Evolutionary conservation across 2,113 vertebrate genomes (phyloP), one percentile per base, ranked within the genome.

Genomic region (Sylvietta virens): DNA sequence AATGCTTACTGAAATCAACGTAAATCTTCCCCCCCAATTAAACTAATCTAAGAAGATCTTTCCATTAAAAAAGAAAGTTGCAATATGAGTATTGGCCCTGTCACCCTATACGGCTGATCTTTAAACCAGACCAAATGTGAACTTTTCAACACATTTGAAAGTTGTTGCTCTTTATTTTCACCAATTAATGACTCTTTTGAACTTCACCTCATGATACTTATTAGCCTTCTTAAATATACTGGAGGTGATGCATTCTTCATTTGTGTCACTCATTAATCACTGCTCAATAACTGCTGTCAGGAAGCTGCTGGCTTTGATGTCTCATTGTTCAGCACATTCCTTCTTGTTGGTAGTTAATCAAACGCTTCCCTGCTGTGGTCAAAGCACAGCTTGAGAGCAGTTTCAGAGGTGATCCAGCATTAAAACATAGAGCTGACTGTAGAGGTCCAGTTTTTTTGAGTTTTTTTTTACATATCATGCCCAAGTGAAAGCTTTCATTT

Each of bases 181-280:
- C 45, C 65, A 91, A 54, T 77, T 94, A 97, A 86, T 74, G 65
- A 71, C 62, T 93, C 81, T 20, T 77, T 88, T 81, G 47, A 96
- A 92, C 57, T 90, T 64, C 65, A 74, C 66, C 88, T 92, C 44
- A 31, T 71, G 92, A 67, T 89, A 78, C 74, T 78, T 92, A 83
- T 86, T 96, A 90, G 74, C 37, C 58, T 56, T 93, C 62, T 89
- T 81, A 94, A 94, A 83, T 72, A 81, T 61, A 94, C 62, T 69
- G 71, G 79, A 95, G 65, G 61, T 90, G 91, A 87, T 33, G 48
- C 66, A 65, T 56, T 86, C 88, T 90, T 61, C 53, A 22, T 82
- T 96, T 97, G 85, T 98, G 97, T 98, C 97, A 98, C 97, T 98
- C 98, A 98, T 98, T 98, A 99, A 99, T 98, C 98, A 98, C 96